Percentiles rank a stretch among this genome's conserved stretches.
phyloP scores from a whole-genome alignment of 2,113 vertebrate species.

The Clarias batrachus region DNA sequence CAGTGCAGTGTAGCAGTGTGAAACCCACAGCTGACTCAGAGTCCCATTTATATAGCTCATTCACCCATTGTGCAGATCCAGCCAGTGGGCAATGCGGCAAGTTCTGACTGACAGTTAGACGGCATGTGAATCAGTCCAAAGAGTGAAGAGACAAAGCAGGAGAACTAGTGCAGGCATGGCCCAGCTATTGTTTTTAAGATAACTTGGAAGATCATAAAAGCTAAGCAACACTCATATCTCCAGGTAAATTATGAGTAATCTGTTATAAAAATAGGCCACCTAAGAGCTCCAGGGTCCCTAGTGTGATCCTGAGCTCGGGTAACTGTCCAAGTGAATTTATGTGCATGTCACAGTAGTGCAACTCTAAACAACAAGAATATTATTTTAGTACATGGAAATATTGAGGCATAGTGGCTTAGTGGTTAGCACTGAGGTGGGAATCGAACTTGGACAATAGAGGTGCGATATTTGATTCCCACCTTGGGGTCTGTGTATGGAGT shows the following conservation, averaged over 20 bases:
- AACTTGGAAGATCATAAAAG: not conserved
- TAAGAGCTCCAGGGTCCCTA: not conserved
- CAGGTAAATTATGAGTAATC: not conserved
- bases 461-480: too few relatives aligned
- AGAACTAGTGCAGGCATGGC: not conserved
- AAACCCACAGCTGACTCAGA: slow-evolving; percentile 20
- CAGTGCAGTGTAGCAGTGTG: not conserved
- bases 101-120: not conserved
- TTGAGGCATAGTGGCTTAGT: too few relatives aligned
- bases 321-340: not conserved
- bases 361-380: too few relatives aligned
- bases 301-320: not conserved
- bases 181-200: not conserved
- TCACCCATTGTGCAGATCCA: slow-evolving; percentile 1
- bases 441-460: too few relatives aligned
- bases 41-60: slow-evolving; percentile 31
- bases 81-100: not conserved
- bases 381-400: too few relatives aligned
- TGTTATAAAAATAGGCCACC: not conserved
- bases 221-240: not conserved
- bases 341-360: too few relatives aligned
- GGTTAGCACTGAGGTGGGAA: too few relatives aligned
- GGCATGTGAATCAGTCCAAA: not conserved
- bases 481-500: too few relatives aligned
- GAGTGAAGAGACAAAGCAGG: not conserved